Conservation (phyloP, 2,888 invertebrate species). For the Stenotaenia linearis region DNA sequence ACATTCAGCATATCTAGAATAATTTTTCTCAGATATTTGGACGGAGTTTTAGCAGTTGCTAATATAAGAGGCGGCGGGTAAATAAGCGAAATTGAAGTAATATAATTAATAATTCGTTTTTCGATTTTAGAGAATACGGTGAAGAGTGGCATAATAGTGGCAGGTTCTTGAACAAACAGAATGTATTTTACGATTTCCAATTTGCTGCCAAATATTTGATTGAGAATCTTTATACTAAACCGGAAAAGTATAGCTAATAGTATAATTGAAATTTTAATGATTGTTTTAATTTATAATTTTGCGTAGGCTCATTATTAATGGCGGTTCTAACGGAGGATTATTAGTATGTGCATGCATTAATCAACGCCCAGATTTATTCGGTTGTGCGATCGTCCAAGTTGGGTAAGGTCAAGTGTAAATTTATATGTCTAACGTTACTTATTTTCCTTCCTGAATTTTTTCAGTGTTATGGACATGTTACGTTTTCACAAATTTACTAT, state of each 20-base stretch:
- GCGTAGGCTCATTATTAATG: conserved; percentile 75
- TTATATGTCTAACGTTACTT: not conserved
- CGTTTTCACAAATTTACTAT: conserved; percentile 97
- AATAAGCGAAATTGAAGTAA: conserved; percentile 43
- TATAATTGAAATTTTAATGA: too few relatives aligned
- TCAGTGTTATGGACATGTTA: conserved; percentile 92
- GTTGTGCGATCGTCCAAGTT: conserved; percentile 87
- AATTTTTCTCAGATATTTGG: conserved; percentile 81
- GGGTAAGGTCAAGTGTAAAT: conserved; percentile 58
- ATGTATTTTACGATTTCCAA: conserved; percentile 95
- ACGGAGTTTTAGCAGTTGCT: conserved; percentile 82
- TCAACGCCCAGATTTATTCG: conserved; percentile 90
- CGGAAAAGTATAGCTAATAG: conserved; percentile 54
- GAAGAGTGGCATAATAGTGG: conserved; percentile 96
- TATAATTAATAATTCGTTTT: not conserved
- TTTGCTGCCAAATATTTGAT: conserved; percentile 84
- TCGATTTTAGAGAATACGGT: conserved; percentile 76
- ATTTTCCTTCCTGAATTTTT: too few relatives aligned
- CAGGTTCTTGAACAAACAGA: conserved; percentile 85
- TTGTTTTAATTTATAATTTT: too few relatives aligned
- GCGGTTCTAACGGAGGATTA: conserved; percentile 95
- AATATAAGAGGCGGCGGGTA: conserved; percentile 96
- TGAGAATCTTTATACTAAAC: conserved; percentile 67
- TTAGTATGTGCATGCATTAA: conserved; percentile 91
- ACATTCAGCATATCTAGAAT: conserved; percentile 79